Conservation (phyloP, 2,797 vertebrate genomes). For the Onychomys torridus region DNA sequence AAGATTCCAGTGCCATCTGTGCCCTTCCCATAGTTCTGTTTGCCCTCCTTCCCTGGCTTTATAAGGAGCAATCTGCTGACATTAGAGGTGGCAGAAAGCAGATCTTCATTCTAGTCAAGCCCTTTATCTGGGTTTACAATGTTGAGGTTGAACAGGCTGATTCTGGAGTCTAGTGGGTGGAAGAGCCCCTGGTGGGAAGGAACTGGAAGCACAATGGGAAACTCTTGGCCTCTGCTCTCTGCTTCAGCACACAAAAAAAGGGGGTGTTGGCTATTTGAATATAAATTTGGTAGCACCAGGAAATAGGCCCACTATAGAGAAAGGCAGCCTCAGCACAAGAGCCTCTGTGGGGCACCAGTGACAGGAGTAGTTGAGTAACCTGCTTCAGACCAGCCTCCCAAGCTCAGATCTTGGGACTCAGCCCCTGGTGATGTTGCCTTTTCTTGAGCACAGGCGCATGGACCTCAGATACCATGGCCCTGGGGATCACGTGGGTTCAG, state of each 20-base stretch:
- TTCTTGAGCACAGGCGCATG: slow-evolving; percentile 11
- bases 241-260: background rate
- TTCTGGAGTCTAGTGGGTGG: background rate
- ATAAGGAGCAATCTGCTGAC: background rate
- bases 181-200: background rate
- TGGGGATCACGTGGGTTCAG: background rate
- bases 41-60: background rate
- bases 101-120: background rate
- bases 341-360: background rate
- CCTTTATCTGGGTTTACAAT: slow-evolving; percentile 7
- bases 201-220: slow-evolving; percentile 56
- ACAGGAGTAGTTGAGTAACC: background rate
- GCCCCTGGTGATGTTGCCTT: slow-evolving; percentile 24
- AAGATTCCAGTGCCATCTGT: background rate
- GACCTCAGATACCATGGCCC: slow-evolving; percentile 14
- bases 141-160: background rate
- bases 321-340: background rate
- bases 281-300: background rate
- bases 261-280: background rate
- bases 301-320: background rate
- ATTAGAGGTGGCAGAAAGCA: background rate
- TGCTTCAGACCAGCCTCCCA: background rate
- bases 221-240: background rate
- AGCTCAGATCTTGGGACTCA: background rate
- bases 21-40: background rate